phyloP scores from a whole-genome alignment of 2,888 invertebrate species.

The Marasmarcha lunaedactyla region DNA sequence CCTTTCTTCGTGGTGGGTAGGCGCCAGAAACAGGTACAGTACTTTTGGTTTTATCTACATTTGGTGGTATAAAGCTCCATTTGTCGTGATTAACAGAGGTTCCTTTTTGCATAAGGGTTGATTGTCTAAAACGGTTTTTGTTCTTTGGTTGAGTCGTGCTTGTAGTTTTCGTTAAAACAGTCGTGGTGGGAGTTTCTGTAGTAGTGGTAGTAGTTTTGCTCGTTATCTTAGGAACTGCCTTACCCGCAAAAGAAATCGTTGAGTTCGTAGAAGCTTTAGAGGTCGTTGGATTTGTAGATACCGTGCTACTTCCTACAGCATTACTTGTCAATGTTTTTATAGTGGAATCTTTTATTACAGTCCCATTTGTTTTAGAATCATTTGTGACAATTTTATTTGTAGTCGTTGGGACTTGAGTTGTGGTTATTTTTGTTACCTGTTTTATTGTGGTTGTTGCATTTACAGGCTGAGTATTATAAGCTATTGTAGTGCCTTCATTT shows the following conservation, averaged over 20 bases:
- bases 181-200: not conserved
- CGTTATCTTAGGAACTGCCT: not conserved
- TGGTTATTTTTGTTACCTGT: too few relatives aligned
- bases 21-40: slow-evolving; percentile 19
- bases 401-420: too few relatives aligned
- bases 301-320: not conserved
- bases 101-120: slow-evolving; percentile 50
- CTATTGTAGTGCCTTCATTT: too few relatives aligned
- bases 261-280: slow-evolving; percentile 1
- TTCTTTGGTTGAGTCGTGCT: slow-evolving; percentile 28
- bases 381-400: too few relatives aligned
- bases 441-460: too few relatives aligned
- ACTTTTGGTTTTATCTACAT: slow-evolving; percentile 26
- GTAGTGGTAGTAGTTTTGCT: not conserved
- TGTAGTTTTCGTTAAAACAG: slow-evolving; percentile 3
- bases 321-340: not conserved
- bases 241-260: slow-evolving; percentile 1
- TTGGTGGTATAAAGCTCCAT: slow-evolving; percentile 28
- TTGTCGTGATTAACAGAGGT: slow-evolving; percentile 60
- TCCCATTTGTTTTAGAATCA: too few relatives aligned
- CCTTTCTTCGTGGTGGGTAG: slow-evolving; percentile 38
- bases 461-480: too few relatives aligned
- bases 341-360: too few relatives aligned
- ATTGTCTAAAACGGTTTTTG: slow-evolving; percentile 51
- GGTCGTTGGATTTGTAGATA: not conserved